Evolutionary conservation across 2,888 invertebrate species (phyloP), one percentile per base, ranked within the genome.

Genomic region (Andrena bicolor): DNA sequence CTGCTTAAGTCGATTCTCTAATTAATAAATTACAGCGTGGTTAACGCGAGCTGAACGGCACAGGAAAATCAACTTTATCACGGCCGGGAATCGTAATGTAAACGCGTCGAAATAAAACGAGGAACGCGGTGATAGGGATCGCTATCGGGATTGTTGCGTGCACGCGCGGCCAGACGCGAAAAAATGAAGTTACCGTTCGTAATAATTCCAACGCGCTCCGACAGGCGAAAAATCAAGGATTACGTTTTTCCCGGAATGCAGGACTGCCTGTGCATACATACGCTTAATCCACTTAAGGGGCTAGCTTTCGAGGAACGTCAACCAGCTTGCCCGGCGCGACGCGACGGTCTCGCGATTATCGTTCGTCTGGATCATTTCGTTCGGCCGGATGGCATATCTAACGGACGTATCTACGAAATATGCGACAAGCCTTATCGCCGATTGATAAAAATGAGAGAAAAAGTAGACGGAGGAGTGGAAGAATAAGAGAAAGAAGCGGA

Each of bases 21-120:
- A 75, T 79, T 75, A 79, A 69, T 70, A 69, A 75, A 79, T 75
- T 79, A 63, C 69, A 16, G 64, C 48, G 41, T 41, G 30, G 76
- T 51, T 28, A 32, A 10, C 26, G 53, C 30, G 28, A 10, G 23
- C 20, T 49, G 28, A 60, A 13, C 48, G 20, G 13, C 32, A 4
- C 23, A 8, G 16, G 20, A 63, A 56, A 51, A 69, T 49, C 16
- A 63, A 5, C 68, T 56, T 41, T 75, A 70, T 75, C 75, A 51
- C 35, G 48, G 49, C 28, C 4, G 49, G 56, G 56, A 56, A 75
- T 79, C 79, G 63, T 61, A 77, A 77, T 77, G 41, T 77, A 71
- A 58, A 28, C 32, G 28, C 63, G 64, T 60, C 70, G 70, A 70
- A 70, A 70, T 70, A 41, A 70, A 48, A 70, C 70, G 70, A 13